Evolutionary conservation across 1,140 invertebrate genomes (phyloP), one percentile per base, ranked within the genome.

Genomic region (Eurosta solidaginis): DNA sequence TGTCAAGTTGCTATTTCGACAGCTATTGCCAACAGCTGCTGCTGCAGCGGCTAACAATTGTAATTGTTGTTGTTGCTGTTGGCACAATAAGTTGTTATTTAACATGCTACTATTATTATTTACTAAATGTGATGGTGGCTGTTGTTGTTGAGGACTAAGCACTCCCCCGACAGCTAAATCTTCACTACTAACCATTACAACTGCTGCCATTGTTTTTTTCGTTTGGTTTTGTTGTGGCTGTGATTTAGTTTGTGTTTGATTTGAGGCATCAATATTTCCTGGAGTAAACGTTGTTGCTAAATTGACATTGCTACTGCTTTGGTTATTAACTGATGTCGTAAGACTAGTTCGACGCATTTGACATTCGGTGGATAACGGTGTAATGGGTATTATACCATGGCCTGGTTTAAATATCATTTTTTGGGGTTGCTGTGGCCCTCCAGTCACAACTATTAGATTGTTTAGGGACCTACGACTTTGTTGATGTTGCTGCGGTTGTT

Each of bases 121-220:
- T 73, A 85, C 82, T 79, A 84, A 83, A 3, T 83, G 81, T 54
- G 81, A 50, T 12, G 40, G 76, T 25, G 20, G 44, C 36, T 63
- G 68, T n/a, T 25, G 50, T 6, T 77, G 78, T 50, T 81, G 78
- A 40, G 81, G 78, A 20, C 59, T 33, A 29, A 68, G 36, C 80
- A 80, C 63, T 77, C 44, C 52, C 14, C 54, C 52, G 40, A 50
- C 40, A 44, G 47, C 73, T 40, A 78, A 44, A 80, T 80, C 78
- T 49, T 86, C 50, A 79, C 44, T 84, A 87, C 85, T 87, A 85
- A 87, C 85, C 85, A 87, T 84, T n/a, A 86, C 85, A 49, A 86
- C 85, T 20, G 84, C 82, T 52, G 85, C 83, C 85, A 87, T 87
- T 33, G 84, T 84, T 79, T 87, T 86, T 81, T 87, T 86, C 80